These are phyloP conservation scores for Sparus aurata DNA, from an alignment of 2,797 vertebrate genomes.

Conservation along the genomic window DNA sequence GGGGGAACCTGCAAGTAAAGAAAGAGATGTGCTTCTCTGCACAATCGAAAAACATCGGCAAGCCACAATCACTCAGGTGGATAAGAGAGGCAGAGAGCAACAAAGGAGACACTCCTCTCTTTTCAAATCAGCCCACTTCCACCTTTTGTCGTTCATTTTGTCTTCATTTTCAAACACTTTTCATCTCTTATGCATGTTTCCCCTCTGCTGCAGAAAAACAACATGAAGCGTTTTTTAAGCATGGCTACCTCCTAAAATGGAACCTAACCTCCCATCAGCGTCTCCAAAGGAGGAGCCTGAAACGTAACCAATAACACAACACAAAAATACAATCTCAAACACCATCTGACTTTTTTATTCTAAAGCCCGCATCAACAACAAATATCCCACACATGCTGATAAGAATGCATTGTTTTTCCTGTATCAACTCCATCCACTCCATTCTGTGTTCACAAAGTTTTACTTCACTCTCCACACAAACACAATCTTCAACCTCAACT, in stretches of 20 bases:
- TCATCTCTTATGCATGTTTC: conserved; percentile 60
- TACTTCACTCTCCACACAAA: conserved; percentile 19
- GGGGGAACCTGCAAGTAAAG: conserved; percentile 10
- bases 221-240: conserved; percentile 74
- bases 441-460: not conserved
- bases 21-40: conserved; percentile 44
- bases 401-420: not conserved
- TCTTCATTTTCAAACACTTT: conserved; percentile 57
- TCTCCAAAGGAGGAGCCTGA: conserved; percentile 44
- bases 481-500: conserved; percentile 10
- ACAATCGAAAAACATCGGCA: conserved; percentile 45
- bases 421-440: not conserved
- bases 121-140: conserved; percentile 58
- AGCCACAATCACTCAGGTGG: conserved; percentile 46
- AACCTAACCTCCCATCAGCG: conserved; percentile 58
- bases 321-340: conserved; percentile 14
- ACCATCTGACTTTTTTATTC: not conserved
- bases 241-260: conserved; percentile 72
- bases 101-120: conserved; percentile 45
- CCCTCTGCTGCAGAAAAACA: conserved; percentile 60
- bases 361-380: conserved; percentile 7
- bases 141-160: conserved; percentile 64
- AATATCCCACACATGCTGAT: conserved; percentile 5
- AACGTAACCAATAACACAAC: conserved; percentile 36
- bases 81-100: conserved; percentile 35